phyloP scores from a whole-genome alignment of 2,797 vertebrate genomes.

The Capromys pilorides region DNA sequence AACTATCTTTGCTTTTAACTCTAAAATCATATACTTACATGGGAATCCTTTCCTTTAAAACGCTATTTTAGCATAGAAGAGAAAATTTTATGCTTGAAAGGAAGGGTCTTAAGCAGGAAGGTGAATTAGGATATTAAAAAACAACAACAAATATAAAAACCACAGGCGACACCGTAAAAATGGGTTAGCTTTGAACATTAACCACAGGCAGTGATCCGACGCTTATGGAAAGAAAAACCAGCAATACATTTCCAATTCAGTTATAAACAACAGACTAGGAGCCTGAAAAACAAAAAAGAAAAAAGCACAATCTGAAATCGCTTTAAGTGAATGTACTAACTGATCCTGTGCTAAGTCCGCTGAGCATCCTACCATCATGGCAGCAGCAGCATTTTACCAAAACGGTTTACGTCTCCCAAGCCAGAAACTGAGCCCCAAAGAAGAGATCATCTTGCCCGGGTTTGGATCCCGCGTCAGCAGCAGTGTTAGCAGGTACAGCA shows the following conservation, averaged over 20 bases:
- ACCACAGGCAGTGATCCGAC: not conserved
- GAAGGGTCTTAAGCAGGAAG: conserved; percentile 47
- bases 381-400: not conserved
- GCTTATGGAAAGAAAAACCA: not conserved
- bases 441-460: not conserved
- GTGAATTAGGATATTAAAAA: conserved; percentile 49
- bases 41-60: not conserved
- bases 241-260: not conserved
- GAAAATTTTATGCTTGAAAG: conserved; percentile 38
- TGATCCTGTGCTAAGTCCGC: not conserved
- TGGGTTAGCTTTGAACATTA: conserved; percentile 30
- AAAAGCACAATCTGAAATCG: not conserved
- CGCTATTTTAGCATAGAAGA: not conserved
- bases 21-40: not conserved
- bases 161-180: conserved; percentile 18
- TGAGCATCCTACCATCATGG: not conserved
- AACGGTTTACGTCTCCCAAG: not conserved
- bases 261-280: not conserved
- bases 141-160: conserved; percentile 54
- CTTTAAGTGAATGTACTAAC: not conserved
- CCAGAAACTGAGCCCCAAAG: not conserved
- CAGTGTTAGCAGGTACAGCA: not conserved
- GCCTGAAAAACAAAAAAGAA: too few species aligned
- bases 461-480: not conserved
- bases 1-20: not conserved